Percentiles rank a stretch among this genome's conserved stretches.
phyloP scores from a whole-genome alignment of 2,113 vertebrate species.

The Laterallus jamaicensis region DNA sequence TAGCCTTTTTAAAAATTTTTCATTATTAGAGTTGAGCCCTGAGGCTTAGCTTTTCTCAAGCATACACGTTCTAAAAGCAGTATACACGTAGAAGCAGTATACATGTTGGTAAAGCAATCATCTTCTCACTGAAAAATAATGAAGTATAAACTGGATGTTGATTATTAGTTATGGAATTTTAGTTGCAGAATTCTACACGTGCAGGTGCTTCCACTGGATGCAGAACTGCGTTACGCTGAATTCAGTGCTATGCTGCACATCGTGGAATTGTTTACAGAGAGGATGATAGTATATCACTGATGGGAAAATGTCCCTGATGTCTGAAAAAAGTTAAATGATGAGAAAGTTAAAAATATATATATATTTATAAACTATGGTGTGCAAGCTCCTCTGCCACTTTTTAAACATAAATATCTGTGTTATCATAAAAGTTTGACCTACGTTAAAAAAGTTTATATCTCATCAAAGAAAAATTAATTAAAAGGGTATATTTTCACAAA shows the following conservation, averaged over 20 bases:
- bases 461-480: background rate
- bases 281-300: rapidly evolving
- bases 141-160: background rate
- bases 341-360: no score
- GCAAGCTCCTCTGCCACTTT: background rate
- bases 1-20: background rate
- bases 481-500: background rate
- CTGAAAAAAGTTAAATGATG: background rate
- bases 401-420: background rate
- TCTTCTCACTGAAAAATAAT: background rate
- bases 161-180: no score
- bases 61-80: background rate
- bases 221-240: background rate
- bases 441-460: background rate
- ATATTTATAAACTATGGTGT: background rate
- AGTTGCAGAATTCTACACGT: background rate
- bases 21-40: background rate
- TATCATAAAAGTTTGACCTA: background rate
- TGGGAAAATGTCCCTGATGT: background rate
- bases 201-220: background rate
- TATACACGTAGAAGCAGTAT: background rate
- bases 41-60: background rate
- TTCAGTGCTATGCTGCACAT: background rate
- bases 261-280: background rate
- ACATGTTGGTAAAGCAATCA: background rate